Percentiles rank a stretch among this genome's conserved stretches.
Conservation (phyloP, 1,140 invertebrate species). For the Littorina saxatilis region DNA sequence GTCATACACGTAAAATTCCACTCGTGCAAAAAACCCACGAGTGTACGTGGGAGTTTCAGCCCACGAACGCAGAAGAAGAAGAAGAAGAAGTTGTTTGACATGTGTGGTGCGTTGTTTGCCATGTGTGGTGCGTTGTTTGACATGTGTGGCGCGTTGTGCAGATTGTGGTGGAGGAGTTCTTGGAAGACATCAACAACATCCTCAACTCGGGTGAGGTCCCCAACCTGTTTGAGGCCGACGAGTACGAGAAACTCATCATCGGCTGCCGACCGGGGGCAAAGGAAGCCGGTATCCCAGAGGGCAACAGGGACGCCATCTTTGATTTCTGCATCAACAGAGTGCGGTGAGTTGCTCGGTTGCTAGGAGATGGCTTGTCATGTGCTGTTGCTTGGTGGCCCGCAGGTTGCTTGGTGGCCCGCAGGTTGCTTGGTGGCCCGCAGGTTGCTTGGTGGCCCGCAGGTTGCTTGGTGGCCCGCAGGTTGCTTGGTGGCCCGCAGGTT, state of each 20-base stretch:
- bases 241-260: slow-evolving; percentile 88
- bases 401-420: no score
- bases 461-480: no score
- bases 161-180: slow-evolving; percentile 87
- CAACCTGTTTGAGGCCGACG: slow-evolving; percentile 83
- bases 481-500: no score
- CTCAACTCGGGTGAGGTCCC: slow-evolving; percentile 77
- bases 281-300: slow-evolving; percentile 82
- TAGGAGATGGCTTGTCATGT: neutral
- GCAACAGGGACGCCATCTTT: slow-evolving; percentile 86
- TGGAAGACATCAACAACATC: slow-evolving; percentile 95
- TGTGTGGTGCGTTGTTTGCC: no score
- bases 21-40: no score
- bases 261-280: slow-evolving; percentile 83
- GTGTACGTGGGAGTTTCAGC: no score
- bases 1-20: no score
- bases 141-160: slow-evolving; percentile 40
- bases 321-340: slow-evolving; percentile 76
- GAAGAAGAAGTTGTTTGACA: neutral
- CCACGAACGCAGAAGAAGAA: no score
- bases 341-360: slow-evolving; percentile 56
- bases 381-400: no score
- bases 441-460: no score
- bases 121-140: neutral
- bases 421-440: no score